A percentile compares a stretch with the other conserved stretches of the same genome.
Evolutionary conservation across 2,888 invertebrate species (phyloP).

Genomic region (Orgyia antiqua): DNA sequence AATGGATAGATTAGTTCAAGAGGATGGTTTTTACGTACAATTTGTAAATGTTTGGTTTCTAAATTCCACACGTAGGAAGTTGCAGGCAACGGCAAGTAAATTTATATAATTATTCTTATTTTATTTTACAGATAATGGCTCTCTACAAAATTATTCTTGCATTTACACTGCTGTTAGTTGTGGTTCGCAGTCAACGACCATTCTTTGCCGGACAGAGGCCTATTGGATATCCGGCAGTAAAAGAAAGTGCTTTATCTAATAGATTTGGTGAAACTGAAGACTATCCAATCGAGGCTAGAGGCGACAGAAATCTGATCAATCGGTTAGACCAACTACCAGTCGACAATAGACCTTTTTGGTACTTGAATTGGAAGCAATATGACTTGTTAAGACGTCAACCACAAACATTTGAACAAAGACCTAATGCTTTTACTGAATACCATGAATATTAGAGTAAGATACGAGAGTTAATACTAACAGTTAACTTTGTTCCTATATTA

Average conservation of each 20-base stretch:
- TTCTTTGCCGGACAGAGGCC: conserved; percentile 79
- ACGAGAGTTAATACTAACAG: too few species aligned
- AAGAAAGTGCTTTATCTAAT: conserved; percentile 48
- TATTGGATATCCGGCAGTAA: conserved; percentile 79
- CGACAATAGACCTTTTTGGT: conserved; percentile 19
- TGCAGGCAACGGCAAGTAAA: too few species aligned
- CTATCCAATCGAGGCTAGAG: conserved; percentile 76
- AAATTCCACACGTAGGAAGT: too few species aligned
- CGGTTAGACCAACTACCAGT: conserved; percentile 13
- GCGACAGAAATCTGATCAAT: conserved; percentile 19
- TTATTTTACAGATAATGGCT: too few species aligned
- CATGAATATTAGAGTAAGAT: too few species aligned
- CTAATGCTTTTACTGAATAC: conserved; percentile 40
- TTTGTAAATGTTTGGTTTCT: too few species aligned
- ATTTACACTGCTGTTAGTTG: too few species aligned
- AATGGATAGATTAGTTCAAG: too few species aligned
- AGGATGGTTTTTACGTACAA: too few species aligned
- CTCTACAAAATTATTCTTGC: too few species aligned
- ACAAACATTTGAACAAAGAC: conserved; percentile 44
- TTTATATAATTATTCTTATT: too few species aligned
- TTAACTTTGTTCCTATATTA: too few species aligned
- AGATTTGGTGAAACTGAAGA: conserved; percentile 69
- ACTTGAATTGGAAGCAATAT: conserved; percentile 24
- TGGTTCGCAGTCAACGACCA: conserved; percentile 77
- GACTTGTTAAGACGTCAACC: conserved; percentile 58